A percentile compares a stretch with the other conserved stretches of the same genome.
Evolutionary conservation across 2,797 vertebrate genomes (phyloP).

Genomic region (Cephalopachus bancanus): DNA sequence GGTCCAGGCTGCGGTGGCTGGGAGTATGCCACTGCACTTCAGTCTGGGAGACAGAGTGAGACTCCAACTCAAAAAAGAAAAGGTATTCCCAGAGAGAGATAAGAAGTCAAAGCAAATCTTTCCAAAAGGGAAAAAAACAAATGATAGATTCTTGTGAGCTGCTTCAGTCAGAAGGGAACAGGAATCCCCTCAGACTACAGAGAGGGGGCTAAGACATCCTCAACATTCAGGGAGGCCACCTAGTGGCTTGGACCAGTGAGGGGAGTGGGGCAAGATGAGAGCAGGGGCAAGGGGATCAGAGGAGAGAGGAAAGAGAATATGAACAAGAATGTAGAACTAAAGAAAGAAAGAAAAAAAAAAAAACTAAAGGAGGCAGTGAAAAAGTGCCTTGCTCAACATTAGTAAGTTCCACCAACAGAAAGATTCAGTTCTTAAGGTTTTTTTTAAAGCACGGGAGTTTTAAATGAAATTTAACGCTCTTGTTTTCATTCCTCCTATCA

Average conservation of each 20-base stretch:
- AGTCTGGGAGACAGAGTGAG: no score
- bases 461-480: constrained; percentile 82
- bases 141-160: neutral
- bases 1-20: no score
- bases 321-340: neutral
- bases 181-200: neutral
- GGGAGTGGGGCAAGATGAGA: no score
- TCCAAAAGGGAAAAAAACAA: constrained; percentile 50
- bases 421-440: constrained; percentile 58
- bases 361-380: neutral
- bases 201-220: neutral
- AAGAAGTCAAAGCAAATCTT: constrained; percentile 61
- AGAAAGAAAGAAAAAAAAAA: neutral
- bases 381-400: constrained; percentile 14
- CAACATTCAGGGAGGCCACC: neutral
- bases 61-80: no score
- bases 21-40: no score
- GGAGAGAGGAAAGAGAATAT: no score
- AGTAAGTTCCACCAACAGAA: constrained; percentile 70
- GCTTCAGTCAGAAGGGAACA: neutral
- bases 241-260: neutral
- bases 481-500: constrained; percentile 85
- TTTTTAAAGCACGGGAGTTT: constrained; percentile 56
- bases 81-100: constrained; percentile 2
- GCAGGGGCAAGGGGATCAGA: no score